Evolutionary conservation across 2,797 vertebrate species (phyloP).

Genomic region (Mus spretus): DNA sequence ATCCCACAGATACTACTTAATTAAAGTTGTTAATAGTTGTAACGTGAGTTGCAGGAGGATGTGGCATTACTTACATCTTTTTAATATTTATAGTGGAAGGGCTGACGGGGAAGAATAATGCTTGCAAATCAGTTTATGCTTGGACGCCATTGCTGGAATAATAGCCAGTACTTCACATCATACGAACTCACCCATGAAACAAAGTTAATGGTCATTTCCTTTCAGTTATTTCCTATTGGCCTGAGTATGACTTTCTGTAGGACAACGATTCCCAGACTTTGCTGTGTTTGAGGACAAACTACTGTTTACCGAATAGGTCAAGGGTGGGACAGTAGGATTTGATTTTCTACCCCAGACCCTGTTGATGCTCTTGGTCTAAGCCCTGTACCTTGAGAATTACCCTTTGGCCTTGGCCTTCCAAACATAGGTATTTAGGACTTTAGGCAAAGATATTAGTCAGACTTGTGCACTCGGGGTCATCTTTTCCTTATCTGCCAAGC

Average conservation of each 20-base stretch:
- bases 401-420: not conserved
- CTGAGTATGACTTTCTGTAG: not conserved
- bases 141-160: not conserved
- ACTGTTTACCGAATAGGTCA: not conserved
- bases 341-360: not conserved
- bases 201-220: not conserved
- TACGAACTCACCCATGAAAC: not conserved
- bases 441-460: not conserved
- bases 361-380: not conserved
- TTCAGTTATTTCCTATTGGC: not conserved
- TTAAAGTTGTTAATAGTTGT: slow-evolving; percentile 1
- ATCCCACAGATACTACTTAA: not conserved
- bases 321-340: not conserved
- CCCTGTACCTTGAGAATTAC: not conserved
- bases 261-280: not conserved
- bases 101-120: not conserved
- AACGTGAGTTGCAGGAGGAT: not conserved
- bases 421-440: not conserved
- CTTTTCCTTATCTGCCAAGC: not conserved
- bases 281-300: not conserved
- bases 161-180: not conserved
- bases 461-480: not conserved
- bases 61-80: not conserved
- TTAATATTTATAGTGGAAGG: not conserved
- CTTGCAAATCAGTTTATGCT: not conserved